A percentile compares a stretch with the other conserved stretches of the same genome.
Conservation (phyloP, 2,888 invertebrate genomes). For the Gibbula magus region DNA sequence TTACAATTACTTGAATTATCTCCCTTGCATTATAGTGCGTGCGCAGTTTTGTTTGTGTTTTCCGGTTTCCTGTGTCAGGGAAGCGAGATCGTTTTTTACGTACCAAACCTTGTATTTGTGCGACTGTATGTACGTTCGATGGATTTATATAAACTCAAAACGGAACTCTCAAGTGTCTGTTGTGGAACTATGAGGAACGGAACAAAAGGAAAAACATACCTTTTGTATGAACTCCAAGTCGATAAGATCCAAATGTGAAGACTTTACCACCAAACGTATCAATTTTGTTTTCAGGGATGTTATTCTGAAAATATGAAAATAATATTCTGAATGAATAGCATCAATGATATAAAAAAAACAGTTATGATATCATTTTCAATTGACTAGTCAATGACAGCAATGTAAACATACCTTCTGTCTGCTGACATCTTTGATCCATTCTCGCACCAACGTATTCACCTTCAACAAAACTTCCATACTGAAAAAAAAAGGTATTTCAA, state of each 20-base stretch:
- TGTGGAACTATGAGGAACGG: too few relatives aligned
- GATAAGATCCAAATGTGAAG: conserved; percentile 98
- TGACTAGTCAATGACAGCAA: neutral
- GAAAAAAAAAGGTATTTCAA: conserved; percentile 50
- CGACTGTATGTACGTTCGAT: too few relatives aligned
- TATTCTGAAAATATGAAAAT: conserved; percentile 78
- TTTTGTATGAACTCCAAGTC: conserved; percentile 92
- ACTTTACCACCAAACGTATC: conserved; percentile 96
- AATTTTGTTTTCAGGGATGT: conserved; percentile 93
- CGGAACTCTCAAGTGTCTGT: too few relatives aligned
- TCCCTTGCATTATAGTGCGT: too few relatives aligned
- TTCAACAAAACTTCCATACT: conserved; percentile 82
- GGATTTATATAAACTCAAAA: too few relatives aligned
- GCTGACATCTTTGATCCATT: conserved; percentile 95
- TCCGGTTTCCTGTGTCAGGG: too few relatives aligned
- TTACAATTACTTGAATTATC: too few relatives aligned
- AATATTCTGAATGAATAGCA: neutral
- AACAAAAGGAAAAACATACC: conserved; percentile 57
- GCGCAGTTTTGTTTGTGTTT: too few relatives aligned
- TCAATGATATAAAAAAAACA: neutral
- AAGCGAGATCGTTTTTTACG: too few relatives aligned
- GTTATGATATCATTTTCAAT: neutral
- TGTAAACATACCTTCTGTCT: conserved; percentile 77
- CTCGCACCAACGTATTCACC: conserved; percentile 91
- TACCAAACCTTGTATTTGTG: too few relatives aligned